phyloP scores from a whole-genome alignment of 2,888 invertebrate species.

The Liposcelis brunnea region DNA sequence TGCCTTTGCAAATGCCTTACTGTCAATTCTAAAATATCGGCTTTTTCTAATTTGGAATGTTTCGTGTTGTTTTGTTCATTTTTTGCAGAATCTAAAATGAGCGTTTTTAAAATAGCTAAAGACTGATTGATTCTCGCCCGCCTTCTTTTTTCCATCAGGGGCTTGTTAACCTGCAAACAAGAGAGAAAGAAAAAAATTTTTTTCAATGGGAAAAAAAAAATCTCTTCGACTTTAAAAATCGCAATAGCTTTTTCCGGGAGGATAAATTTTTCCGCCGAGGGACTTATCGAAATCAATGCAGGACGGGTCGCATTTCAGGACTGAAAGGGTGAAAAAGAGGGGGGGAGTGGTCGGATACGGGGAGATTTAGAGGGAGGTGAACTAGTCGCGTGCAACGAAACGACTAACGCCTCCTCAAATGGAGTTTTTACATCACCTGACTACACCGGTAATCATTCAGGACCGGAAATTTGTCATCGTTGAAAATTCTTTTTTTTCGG shows the following conservation, averaged over 20 bases:
- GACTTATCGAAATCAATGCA: too few relatives aligned
- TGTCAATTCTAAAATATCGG: slow-evolving; percentile 68
- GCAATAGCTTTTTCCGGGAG: background rate
- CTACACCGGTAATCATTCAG: too few relatives aligned
- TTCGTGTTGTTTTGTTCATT: slow-evolving; percentile 37
- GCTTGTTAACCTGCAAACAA: slow-evolving; percentile 49
- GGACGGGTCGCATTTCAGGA: background rate
- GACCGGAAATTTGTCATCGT: too few relatives aligned
- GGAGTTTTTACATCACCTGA: too few relatives aligned
- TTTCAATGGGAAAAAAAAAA: background rate
- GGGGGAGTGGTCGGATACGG: background rate
- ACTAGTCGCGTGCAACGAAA: background rate
- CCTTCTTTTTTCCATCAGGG: slow-evolving; percentile 59
- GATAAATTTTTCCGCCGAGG: slow-evolving; percentile 2
- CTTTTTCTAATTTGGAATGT: slow-evolving; percentile 70
- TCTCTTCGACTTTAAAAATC: background rate
- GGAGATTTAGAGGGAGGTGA: background rate
- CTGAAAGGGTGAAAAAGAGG: background rate
- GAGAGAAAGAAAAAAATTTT: slow-evolving; percentile 8
- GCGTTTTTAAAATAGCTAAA: slow-evolving; percentile 49
- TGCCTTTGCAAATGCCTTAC: slow-evolving; percentile 64
- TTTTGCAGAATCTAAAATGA: slow-evolving; percentile 50
- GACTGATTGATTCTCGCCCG: slow-evolving; percentile 58
- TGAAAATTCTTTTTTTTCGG: too few relatives aligned
- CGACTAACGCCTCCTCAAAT: too few relatives aligned